Conservation (phyloP, 2,113 vertebrate genomes). For the Macheiramphus alcinus region DNA sequence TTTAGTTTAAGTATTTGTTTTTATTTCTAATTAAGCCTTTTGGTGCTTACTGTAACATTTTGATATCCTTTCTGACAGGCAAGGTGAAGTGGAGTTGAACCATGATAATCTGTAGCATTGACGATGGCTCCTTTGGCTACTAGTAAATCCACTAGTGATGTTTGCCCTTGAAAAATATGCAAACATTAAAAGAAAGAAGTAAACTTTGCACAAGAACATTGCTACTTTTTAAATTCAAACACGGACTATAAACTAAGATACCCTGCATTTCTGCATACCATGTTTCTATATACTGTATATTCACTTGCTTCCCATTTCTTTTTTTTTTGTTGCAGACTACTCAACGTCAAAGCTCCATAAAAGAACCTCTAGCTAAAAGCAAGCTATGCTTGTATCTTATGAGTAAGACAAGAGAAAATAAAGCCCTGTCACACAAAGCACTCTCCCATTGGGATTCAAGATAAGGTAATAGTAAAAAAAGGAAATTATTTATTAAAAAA, state of each 20-base stretch:
- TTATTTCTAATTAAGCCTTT: neutral
- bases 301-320: neutral
- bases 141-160: constrained; percentile 86
- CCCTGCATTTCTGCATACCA: neutral
- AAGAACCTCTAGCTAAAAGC: neutral
- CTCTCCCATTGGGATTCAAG: neutral
- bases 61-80: constrained; percentile 94
- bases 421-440: neutral
- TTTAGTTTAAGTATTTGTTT: neutral
- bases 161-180: constrained; percentile 78
- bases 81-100: constrained; percentile 90
- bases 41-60: constrained; percentile 84
- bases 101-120: constrained; percentile 92
- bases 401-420: neutral
- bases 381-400: neutral
- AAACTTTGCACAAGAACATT: neutral
- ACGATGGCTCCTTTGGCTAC: constrained; percentile 87
- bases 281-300: neutral
- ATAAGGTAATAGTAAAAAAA: neutral
- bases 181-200: neutral
- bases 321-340: neutral
- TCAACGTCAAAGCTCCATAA: neutral
- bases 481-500: neutral
- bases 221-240: neutral
- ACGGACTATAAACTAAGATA: neutral